These are phyloP conservation scores for Aphidius colemani DNA, from an alignment of 2,888 invertebrate genomes.

Conservation along the genomic window DNA sequence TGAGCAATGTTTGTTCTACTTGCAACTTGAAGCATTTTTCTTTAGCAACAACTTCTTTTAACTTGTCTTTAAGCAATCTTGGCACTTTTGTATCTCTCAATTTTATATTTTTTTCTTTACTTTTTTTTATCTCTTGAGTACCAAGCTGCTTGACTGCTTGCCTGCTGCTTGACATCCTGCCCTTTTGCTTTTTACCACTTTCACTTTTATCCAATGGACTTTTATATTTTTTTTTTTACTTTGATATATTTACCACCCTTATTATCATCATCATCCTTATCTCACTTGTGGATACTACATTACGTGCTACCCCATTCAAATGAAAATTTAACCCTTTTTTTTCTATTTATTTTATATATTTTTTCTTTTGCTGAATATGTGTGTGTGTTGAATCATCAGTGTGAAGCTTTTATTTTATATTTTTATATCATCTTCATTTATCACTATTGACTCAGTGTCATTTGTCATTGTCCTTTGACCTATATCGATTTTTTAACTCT, in stretches of 20 bases:
- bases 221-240: too few relatives aligned
- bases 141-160: neutral
- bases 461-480: slow-evolving; percentile 13
- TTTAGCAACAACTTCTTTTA: too few relatives aligned
- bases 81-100: slow-evolving; percentile 32
- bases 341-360: too few relatives aligned
- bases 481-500: neutral
- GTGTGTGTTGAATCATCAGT: too few relatives aligned
- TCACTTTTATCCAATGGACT: too few relatives aligned
- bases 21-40: too few relatives aligned
- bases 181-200: neutral
- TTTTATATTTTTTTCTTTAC: slow-evolving; percentile 13
- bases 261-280: slow-evolving; percentile 17
- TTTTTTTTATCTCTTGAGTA: slow-evolving; percentile 12
- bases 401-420: too few relatives aligned
- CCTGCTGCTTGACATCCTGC: neutral
- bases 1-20: too few relatives aligned
- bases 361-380: too few relatives aligned
- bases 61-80: slow-evolving; percentile 32
- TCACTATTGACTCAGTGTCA: neutral
- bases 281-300: neutral
- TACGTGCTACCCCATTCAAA: too few relatives aligned
- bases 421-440: too few relatives aligned
- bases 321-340: too few relatives aligned
- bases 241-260: neutral